Evolutionary conservation across 2,888 invertebrate species (phyloP).

Genomic region (Tetrapedia diversipes): DNA sequence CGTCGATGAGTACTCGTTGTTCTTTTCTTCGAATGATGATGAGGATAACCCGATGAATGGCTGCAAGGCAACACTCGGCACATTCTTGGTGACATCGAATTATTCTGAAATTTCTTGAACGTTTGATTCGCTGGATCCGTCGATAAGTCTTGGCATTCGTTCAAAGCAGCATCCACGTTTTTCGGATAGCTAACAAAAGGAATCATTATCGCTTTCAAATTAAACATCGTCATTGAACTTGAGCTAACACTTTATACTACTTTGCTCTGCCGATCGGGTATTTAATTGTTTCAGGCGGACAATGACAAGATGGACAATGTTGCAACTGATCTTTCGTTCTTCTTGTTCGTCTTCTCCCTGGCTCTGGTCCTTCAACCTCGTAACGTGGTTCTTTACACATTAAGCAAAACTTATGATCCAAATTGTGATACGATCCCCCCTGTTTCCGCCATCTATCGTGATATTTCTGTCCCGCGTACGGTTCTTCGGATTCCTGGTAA

Average conservation of each 20-base stretch:
- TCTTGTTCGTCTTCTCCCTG: conserved; percentile 30
- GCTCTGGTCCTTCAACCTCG: conserved; percentile 1
- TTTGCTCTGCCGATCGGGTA: conserved; percentile 39
- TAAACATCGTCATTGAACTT: too few species aligned
- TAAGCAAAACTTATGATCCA: conserved; percentile 26
- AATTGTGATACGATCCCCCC: conserved; percentile 2
- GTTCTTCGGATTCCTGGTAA: conserved; percentile 21
- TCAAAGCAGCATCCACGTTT: conserved; percentile 54
- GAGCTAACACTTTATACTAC: conserved; percentile 20
- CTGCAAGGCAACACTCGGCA: neutral
- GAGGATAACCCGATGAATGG: conserved; percentile 14
- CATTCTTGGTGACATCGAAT: conserved; percentile 38
- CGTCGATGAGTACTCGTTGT: conserved; percentile 34
- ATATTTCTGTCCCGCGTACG: neutral
- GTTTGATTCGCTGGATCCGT: conserved; percentile 24
- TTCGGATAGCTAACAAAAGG: conserved; percentile 33
- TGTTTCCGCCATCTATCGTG: conserved; percentile 9
- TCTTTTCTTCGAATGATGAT: conserved; percentile 36
- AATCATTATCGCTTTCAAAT: neutral
- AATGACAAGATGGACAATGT: conserved; percentile 67
- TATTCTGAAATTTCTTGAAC: conserved; percentile 52
- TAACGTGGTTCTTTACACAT: conserved; percentile 37
- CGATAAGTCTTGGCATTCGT: conserved; percentile 40
- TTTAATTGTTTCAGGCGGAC: conserved; percentile 47
- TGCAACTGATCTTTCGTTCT: conserved; percentile 49